Conservation (phyloP, 2,113 vertebrate species). For the Callopanchax toddi region DNA sequence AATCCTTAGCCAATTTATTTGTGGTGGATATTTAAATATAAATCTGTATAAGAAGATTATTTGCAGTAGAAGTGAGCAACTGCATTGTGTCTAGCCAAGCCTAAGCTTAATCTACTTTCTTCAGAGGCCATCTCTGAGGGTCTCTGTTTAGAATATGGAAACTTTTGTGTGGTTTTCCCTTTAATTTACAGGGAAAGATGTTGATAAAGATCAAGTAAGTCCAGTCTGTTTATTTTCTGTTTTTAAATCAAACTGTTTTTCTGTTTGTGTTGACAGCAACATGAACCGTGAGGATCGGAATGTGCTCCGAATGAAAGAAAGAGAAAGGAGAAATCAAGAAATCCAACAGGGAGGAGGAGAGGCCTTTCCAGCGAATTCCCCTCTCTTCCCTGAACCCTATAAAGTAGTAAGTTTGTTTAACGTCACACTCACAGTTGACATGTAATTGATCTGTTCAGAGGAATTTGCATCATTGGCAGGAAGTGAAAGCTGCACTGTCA, state of each 20-base stretch:
- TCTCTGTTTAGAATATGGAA: conserved; percentile 17
- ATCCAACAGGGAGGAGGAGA: conserved; percentile 95
- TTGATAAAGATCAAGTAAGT: no score
- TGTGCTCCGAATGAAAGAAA: conserved; percentile 99
- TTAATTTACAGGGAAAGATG: no score
- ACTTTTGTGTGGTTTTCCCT: no score
- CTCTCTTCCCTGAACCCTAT: conserved; percentile 97
- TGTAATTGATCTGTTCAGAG: conserved; percentile 21
- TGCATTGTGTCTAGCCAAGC: conserved; percentile 34
- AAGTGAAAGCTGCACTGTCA: conserved; percentile 18
- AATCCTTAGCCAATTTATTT: not conserved
- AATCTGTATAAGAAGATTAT: conserved; percentile 37
- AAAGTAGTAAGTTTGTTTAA: conserved; percentile 92
- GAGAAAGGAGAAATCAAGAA: conserved; percentile 84
- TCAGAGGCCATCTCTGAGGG: conserved; percentile 24
- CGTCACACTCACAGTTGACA: conserved; percentile 17
- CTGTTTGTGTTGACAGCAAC: conserved; percentile 89
- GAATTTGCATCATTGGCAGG: conserved; percentile 22
- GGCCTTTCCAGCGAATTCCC: conserved; percentile 95
- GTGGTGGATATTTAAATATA: conserved; percentile 5
- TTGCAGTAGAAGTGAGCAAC: conserved; percentile 28
- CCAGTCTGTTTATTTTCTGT: conserved; percentile 34
- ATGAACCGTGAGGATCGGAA: conserved; percentile 99
- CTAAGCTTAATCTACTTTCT: conserved; percentile 66
- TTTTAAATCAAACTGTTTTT: conserved; percentile 52